Percentiles rank a stretch among this genome's conserved stretches.
phyloP scores from a whole-genome alignment of 2,113 vertebrate species.

The Psammodynastes pulverulentus region DNA sequence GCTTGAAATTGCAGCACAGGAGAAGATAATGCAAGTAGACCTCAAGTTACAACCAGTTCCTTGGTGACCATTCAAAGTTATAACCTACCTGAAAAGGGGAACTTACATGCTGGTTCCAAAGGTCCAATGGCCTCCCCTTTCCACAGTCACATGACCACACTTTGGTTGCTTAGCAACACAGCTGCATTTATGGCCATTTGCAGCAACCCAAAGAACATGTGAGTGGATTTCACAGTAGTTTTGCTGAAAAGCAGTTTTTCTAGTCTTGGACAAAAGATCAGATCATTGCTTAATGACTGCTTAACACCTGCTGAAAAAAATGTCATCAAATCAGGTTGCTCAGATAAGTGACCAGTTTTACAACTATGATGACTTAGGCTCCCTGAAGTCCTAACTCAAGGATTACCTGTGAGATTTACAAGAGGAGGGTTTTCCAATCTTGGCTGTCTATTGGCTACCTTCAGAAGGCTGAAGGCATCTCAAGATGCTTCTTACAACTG shows the following conservation, averaged over 20 bases:
- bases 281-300: neutral
- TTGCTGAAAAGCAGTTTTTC: neutral
- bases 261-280: neutral
- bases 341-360: neutral
- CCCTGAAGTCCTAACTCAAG: neutral
- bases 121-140: neutral
- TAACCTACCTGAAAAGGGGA: no score
- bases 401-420: no score
- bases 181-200: neutral
- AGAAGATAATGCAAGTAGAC: neutral
- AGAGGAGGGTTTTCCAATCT: neutral
- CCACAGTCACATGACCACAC: neutral
- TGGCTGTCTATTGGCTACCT: neutral
- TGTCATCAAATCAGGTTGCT: neutral
- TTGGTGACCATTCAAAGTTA: no score
- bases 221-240: neutral
- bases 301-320: neutral
- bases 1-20: neutral
- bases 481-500: neutral
- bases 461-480: neutral
- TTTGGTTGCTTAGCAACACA: neutral
- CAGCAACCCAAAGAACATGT: neutral
- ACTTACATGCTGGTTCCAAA: neutral
- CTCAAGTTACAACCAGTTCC: no score
- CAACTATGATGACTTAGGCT: neutral